Percentiles rank a stretch among this genome's conserved stretches.
Evolutionary conservation across 2,113 vertebrate genomes (phyloP).

Genomic region (Oriolus oriolus): DNA sequence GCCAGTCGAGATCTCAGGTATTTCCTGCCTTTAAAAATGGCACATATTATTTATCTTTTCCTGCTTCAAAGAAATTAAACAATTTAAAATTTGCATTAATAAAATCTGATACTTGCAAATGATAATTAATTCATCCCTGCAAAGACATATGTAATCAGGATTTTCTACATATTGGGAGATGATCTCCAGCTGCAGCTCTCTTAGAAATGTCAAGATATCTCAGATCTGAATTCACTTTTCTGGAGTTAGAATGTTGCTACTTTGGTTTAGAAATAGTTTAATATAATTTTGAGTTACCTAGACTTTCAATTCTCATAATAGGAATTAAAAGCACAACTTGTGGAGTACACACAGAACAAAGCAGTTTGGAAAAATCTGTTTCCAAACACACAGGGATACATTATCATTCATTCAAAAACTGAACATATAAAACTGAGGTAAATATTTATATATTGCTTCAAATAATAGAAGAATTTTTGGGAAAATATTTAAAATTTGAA

Average conservation of each 20-base stretch:
- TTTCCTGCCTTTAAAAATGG: conserved; percentile 28
- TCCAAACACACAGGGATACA: background rate
- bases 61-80: background rate
- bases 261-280: conserved; percentile 24
- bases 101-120: conserved; percentile 39
- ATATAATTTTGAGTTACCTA: background rate
- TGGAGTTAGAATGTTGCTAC: conserved; percentile 10
- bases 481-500: background rate
- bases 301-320: background rate
- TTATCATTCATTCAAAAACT: background rate
- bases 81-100: background rate
- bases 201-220: conserved; percentile 48
- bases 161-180: conserved; percentile 34
- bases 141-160: conserved; percentile 54
- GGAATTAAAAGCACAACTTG: conserved; percentile 4
- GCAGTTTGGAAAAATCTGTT: background rate
- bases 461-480: background rate
- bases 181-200: conserved; percentile 49
- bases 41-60: background rate
- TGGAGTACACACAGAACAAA: background rate
- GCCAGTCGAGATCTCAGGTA: conserved; percentile 45
- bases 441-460: background rate
- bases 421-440: background rate
- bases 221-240: conserved; percentile 54
- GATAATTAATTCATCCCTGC: conserved; percentile 48